Conservation (phyloP, 2,113 vertebrate genomes). For the Lutjanus erythropterus region DNA sequence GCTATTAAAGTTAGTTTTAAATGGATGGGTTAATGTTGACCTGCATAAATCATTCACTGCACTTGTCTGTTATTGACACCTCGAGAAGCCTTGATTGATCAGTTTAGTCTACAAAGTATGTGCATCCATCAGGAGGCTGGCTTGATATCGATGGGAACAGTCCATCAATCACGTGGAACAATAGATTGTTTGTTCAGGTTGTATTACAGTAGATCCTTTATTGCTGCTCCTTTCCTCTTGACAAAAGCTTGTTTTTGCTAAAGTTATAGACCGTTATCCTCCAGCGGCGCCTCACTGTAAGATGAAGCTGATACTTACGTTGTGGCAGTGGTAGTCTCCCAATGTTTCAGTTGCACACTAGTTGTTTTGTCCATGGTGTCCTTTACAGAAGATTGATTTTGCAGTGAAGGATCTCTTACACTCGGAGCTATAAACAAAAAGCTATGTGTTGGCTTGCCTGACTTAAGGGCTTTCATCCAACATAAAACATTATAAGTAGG, state of each 20-base stretch:
- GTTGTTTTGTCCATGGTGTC: not conserved
- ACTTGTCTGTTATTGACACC: conserved; percentile 21
- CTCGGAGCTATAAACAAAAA: not conserved
- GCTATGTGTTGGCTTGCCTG: not conserved
- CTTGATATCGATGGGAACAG: not conserved
- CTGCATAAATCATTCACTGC: not conserved
- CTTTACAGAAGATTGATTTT: not conserved
- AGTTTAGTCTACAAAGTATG: conserved; percentile 8
- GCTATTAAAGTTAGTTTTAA: not conserved
- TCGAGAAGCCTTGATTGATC: conserved; percentile 37
- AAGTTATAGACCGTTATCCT: not conserved
- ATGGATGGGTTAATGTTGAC: not conserved
- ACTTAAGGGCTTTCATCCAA: not conserved
- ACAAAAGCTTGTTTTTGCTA: not conserved
- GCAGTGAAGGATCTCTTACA: not conserved
- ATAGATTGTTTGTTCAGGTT: conserved; percentile 3
- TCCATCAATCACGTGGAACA: not conserved
- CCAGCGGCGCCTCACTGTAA: not conserved
- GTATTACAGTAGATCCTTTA: conserved; percentile 3
- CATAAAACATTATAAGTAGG: not conserved
- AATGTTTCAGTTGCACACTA: not conserved
- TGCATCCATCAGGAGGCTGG: conserved; percentile 33
- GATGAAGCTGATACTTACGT: not conserved
- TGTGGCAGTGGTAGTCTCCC: no score
- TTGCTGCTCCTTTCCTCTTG: not conserved